Conservation (phyloP, 1,140 invertebrate species). For the Drosophila bocqueti region DNA sequence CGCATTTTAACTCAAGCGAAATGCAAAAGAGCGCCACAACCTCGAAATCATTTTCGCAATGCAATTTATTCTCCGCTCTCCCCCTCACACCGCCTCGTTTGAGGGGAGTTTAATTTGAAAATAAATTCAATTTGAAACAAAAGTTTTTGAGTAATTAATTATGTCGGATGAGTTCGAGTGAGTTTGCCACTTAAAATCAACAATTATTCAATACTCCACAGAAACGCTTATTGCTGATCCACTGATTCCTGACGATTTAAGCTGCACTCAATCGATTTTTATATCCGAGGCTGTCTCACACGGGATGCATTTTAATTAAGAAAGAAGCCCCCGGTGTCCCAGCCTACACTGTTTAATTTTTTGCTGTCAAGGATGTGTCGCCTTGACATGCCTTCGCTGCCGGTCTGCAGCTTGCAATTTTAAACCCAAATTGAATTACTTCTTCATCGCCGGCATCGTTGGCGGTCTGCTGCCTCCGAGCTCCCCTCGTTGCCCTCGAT, state of each 20-base stretch:
- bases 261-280: slow-evolving; percentile 71
- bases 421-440: slow-evolving; percentile 80
- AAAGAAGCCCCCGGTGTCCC: slow-evolving; percentile 29
- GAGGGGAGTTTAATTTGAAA: slow-evolving; percentile 71
- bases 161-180: slow-evolving; percentile 3
- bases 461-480: slow-evolving; percentile 26
- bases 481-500: background rate
- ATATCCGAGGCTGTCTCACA: slow-evolving; percentile 39
- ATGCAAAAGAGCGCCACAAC: slow-evolving; percentile 46
- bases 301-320: slow-evolving; percentile 80
- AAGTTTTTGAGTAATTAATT: slow-evolving; percentile 33
- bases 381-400: slow-evolving; percentile 53
- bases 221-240: background rate
- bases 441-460: slow-evolving; percentile 43
- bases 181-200: slow-evolving; percentile 46
- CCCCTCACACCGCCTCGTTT: slow-evolving; percentile 26
- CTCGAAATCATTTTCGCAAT: slow-evolving; percentile 63
- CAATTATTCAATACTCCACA: slow-evolving; percentile 60
- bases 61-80: slow-evolving; percentile 39
- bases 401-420: slow-evolving; percentile 71
- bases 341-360: slow-evolving; percentile 30
- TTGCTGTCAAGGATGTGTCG: slow-evolving; percentile 24
- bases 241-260: slow-evolving; percentile 42
- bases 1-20: slow-evolving; percentile 48
- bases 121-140: slow-evolving; percentile 68